Evolutionary conservation across 2,113 vertebrate species (phyloP), one percentile per base, ranked within the genome.

Genomic region (Sinocyclocheilus grahami): DNA sequence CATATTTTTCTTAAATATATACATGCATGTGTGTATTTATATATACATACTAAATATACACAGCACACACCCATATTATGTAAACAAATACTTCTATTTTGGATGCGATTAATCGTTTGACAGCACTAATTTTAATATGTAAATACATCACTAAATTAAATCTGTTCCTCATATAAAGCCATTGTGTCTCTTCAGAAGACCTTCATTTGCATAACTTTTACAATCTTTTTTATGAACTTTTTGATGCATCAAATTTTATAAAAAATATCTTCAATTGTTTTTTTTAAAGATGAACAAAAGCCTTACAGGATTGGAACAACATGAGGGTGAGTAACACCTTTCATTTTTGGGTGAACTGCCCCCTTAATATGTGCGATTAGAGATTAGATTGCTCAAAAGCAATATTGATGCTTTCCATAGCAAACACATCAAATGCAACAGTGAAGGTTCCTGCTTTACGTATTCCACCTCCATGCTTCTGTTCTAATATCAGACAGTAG

Each of bases 401-500:
- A 72, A 39, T 22, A 39, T 9, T 39, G 69, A 72, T 39, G 67
- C 67, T 71, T 10, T 33, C 18, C 37, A 12, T 42, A 42, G 18
- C 33, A 72, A 74, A 42, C 37, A 20, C 16, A 10, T 62, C 24
- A 67, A 67, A 27, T 16, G 24, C 63, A 67, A 27, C 11, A 67
- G 24, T 67, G 24, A 65, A 65, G 62, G 11, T 24, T 75, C 11
- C 71, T n/a, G n/a, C 42, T 51, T 39, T n/a, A 42, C 13, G 37
- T 42, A 42, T 74, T 74, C 37, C 37, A 74, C 71, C 71, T 76
- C 22, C 42, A 76, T 16, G 39, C 20, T 63, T 78, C 22, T 39
- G 46, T 18, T 58, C 53, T 79, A 65, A 58, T 79, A 60, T 71
- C 6, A 69, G 81, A 63, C 33, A 80, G 37, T 63, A 80, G 33